These are phyloP conservation scores for Mus pahari DNA, from an alignment of 2,113 vertebrate genomes.

Conservation along the genomic window DNA sequence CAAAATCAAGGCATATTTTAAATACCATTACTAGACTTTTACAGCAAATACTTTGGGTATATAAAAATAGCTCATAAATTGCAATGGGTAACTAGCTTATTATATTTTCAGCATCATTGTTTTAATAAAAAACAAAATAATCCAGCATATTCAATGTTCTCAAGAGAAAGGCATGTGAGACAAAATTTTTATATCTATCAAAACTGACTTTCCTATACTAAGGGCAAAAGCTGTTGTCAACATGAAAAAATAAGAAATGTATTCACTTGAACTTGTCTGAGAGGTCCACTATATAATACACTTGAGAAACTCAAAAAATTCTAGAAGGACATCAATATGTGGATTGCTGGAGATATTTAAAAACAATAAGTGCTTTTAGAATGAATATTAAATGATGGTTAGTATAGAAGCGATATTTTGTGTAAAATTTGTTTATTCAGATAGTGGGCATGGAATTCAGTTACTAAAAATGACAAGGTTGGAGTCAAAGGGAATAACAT, in stretches of 20 bases:
- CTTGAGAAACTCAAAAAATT: background rate
- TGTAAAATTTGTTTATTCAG: background rate
- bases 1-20: background rate
- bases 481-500: background rate
- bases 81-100: background rate
- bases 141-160: slow-evolving; percentile 22
- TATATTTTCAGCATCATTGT: background rate
- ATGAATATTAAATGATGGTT: background rate
- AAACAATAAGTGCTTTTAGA: background rate
- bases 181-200: slow-evolving; percentile 25
- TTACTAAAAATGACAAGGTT: background rate
- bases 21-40: background rate
- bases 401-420: background rate
- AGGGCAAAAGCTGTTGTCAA: slow-evolving; percentile 19
- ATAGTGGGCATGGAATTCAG: background rate
- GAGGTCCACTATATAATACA: slow-evolving; percentile 11
- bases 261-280: background rate
- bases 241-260: background rate
- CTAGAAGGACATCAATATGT: background rate
- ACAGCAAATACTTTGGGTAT: background rate
- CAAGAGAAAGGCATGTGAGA: background rate
- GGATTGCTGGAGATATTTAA: background rate
- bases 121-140: slow-evolving; percentile 33
- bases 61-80: slow-evolving; percentile 38
- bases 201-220: slow-evolving; percentile 13